Percentiles rank a stretch among this genome's conserved stretches.
Evolutionary conservation across 2,888 invertebrate genomes (phyloP).

Genomic region (Epistrophella euchroma): DNA sequence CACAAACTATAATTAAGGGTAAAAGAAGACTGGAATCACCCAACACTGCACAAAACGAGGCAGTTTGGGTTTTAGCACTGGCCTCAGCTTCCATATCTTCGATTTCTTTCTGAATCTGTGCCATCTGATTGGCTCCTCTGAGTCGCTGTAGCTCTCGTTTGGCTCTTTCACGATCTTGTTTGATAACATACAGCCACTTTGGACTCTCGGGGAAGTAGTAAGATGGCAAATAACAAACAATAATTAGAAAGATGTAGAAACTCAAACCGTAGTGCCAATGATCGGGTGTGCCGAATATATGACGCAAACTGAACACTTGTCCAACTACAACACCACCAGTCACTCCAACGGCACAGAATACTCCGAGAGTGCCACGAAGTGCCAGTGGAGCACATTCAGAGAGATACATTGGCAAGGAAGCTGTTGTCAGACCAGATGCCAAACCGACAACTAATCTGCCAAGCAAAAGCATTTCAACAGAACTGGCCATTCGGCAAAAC

Average conservation of each 20-base stretch:
- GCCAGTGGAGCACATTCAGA: constrained; percentile 92
- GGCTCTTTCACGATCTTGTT: constrained; percentile 87
- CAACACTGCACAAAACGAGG: constrained; percentile 87
- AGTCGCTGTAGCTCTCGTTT: constrained; percentile 87
- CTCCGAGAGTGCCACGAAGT: constrained; percentile 93
- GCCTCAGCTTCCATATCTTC: constrained; percentile 86
- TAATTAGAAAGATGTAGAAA: constrained; percentile 88
- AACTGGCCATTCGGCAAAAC: constrained; percentile 87
- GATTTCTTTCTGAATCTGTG: constrained; percentile 87
- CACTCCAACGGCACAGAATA: constrained; percentile 87
- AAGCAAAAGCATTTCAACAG: constrained; percentile 91
- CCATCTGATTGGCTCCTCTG: constrained; percentile 85
- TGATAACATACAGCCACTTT: constrained; percentile 91
- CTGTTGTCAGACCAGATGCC: constrained; percentile 92
- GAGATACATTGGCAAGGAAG: constrained; percentile 95
- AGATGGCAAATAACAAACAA: constrained; percentile 87
- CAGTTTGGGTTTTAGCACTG: constrained; percentile 83
- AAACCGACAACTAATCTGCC: constrained; percentile 92
- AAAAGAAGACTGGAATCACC: constrained; percentile 86
- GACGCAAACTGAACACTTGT: constrained; percentile 81
- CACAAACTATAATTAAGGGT: constrained; percentile 90
- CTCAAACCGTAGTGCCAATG: constrained; percentile 92
- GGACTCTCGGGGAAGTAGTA: constrained; percentile 94
- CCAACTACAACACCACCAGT: constrained; percentile 83
- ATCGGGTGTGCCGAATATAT: constrained; percentile 85